These are phyloP conservation scores for Danio jaintianensis DNA, from an alignment of 2,797 vertebrate species.

Conservation along the genomic window DNA sequence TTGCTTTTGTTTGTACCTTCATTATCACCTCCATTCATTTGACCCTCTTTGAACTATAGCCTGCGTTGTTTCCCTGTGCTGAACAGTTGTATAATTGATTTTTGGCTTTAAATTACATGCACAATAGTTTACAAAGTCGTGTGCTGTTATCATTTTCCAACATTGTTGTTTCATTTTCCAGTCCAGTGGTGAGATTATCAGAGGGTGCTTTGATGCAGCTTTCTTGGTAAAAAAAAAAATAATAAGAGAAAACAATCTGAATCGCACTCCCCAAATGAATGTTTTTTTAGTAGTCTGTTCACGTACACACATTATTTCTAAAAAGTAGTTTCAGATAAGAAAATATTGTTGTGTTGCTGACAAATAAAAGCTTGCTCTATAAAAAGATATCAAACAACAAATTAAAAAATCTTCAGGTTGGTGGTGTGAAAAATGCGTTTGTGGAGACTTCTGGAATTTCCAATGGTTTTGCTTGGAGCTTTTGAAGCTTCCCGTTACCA, in stretches of 20 bases:
- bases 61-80: not conserved
- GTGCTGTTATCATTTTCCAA: not conserved
- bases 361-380: not conserved
- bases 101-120: conserved; percentile 1
- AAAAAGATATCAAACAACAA: not conserved
- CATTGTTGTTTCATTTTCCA: conserved; percentile 12
- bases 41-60: not conserved
- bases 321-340: not conserved
- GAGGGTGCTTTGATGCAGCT: not conserved
- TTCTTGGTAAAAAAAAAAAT: not conserved
- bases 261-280: too few species aligned
- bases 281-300: not conserved
- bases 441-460: not conserved
- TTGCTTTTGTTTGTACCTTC: not conserved
- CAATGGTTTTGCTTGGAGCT: not conserved
- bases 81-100: not conserved
- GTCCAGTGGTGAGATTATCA: not conserved
- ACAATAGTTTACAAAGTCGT: conserved; percentile 8
- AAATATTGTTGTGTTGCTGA: not conserved
- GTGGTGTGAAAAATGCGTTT: not conserved
- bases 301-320: not conserved
- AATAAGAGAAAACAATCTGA: not conserved
- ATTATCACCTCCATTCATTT: not conserved
- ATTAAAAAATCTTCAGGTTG: not conserved
- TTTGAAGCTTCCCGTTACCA: conserved; percentile 1